Evolutionary conservation across 2,888 invertebrate genomes (phyloP), one percentile per base, ranked within the genome.

Genomic region (Germaria angustata): DNA sequence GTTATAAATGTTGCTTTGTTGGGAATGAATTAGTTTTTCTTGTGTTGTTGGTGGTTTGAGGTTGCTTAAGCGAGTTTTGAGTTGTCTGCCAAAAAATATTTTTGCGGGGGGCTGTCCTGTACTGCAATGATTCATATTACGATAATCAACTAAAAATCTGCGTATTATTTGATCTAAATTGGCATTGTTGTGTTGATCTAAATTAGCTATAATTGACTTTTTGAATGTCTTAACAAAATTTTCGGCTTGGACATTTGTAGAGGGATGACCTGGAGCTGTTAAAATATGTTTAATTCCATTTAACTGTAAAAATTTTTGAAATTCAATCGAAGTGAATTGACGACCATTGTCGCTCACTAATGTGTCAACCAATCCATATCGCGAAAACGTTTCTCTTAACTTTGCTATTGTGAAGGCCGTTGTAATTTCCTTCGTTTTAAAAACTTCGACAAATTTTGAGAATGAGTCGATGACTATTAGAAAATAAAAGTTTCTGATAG

Each of bases 371-470:
- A 41, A 15, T 6, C 15, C 41, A 41, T 41, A 41, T 15, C 41
- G 15, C 6, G n/a, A n/a, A n/a, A n/a, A n/a, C n/a, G 41, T 7
- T 36, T 36, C 36, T 36, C 36, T 36, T 36, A 36, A 36, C 2
- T 9, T 36, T 11, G 2, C 8, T 36, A 36, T 36, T 36, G 36
- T 36, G 9, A 36, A 36, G 8, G 36, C 5, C 8, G 36, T 36
- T 9, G 36, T 36, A 80, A 69, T 82, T 34, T 77, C 68, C 69
- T 84, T 83, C 8, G 75, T 83, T 51, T 81, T 83, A 46, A 85
- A 85, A 17, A 85, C 76, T 65, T 85, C 85, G 20, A 84, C 73
- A 59, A 80, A 85, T 72, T 84, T 80, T 13, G 80, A 81, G 65
- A 66, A 80, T 17, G 81, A 83, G 55, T 84, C 81, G 17, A 80